Evolutionary conservation across 2,888 invertebrate genomes (phyloP).

Genomic region (Drosophila prostipennis): DNA sequence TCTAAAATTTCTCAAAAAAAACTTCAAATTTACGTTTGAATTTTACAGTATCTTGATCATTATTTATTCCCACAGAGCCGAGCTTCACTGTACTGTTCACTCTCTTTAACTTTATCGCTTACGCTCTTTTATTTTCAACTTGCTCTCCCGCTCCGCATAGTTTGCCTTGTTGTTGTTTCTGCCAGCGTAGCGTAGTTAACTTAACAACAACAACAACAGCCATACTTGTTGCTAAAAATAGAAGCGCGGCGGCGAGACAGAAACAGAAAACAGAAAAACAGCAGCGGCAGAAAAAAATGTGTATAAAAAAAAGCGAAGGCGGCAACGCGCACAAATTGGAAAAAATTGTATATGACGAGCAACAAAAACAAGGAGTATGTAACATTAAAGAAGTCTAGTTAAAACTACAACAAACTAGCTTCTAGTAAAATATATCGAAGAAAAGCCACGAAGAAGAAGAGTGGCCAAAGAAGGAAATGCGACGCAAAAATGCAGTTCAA

Average conservation of each 20-base stretch:
- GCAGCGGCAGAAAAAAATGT: constrained; percentile 31
- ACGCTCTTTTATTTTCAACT: constrained; percentile 11
- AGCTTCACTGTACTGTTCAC: constrained; percentile 18
- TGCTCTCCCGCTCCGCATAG: constrained; percentile 48
- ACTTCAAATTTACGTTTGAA: too few species aligned
- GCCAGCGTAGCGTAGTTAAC: constrained; percentile 73
- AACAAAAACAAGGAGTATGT: constrained; percentile 52
- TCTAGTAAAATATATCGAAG: constrained; percentile 59
- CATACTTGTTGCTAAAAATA: constrained; percentile 67
- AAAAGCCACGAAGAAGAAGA: constrained; percentile 24
- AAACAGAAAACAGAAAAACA: constrained; percentile 52
- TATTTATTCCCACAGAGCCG: too few species aligned
- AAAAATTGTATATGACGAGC: constrained; percentile 47
- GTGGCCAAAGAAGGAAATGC: constrained; percentile 60
- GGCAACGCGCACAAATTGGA: constrained; percentile 63
- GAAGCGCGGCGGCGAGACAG: constrained; percentile 69
- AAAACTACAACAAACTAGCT: constrained; percentile 41
- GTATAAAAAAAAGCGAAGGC: constrained; percentile 50
- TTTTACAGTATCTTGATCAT: too few species aligned
- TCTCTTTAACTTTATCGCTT: not conserved
- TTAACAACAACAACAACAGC: constrained; percentile 61
- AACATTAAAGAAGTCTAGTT: constrained; percentile 25
- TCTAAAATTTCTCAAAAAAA: too few species aligned
- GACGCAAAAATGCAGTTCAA: constrained; percentile 60
- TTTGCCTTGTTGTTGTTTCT: constrained; percentile 55